Conservation (phyloP, 2,888 invertebrate genomes). For the Coenonympha arcania region DNA sequence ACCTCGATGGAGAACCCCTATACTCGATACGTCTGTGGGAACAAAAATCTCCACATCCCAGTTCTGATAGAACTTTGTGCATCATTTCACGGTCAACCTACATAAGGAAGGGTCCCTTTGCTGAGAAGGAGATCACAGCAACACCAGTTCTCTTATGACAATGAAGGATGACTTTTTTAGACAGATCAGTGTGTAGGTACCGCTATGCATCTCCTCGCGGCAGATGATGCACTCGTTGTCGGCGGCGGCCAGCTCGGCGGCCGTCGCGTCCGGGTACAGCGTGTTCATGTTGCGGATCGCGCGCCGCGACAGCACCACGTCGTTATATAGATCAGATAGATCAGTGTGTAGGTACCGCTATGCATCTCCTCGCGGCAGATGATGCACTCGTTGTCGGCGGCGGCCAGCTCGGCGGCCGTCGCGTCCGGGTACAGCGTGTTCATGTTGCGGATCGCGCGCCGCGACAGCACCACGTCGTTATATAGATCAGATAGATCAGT, state of each 20-base stretch:
- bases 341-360: constrained; percentile 48
- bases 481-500: not conserved
- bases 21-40: too few species aligned
- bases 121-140: too few species aligned
- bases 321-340: not conserved
- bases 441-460: constrained; percentile 93
- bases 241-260: constrained; percentile 90
- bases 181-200: constrained; percentile 35
- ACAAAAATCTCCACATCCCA: too few species aligned
- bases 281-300: constrained; percentile 99
- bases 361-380: constrained; percentile 95
- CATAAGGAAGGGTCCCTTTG: too few species aligned
- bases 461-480: not conserved
- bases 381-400: constrained; percentile 98
- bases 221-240: constrained; percentile 99
- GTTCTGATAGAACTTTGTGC: too few species aligned
- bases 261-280: constrained; percentile 95
- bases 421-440: constrained; percentile 98
- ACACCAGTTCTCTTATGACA: too few species aligned
- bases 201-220: constrained; percentile 85
- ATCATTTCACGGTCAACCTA: too few species aligned
- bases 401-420: constrained; percentile 90
- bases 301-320: not conserved
- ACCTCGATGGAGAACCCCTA: too few species aligned
- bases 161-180: too few species aligned